These are phyloP conservation scores for Brotula barbata DNA, from an alignment of 2,797 vertebrate genomes.

Conservation along the genomic window DNA sequence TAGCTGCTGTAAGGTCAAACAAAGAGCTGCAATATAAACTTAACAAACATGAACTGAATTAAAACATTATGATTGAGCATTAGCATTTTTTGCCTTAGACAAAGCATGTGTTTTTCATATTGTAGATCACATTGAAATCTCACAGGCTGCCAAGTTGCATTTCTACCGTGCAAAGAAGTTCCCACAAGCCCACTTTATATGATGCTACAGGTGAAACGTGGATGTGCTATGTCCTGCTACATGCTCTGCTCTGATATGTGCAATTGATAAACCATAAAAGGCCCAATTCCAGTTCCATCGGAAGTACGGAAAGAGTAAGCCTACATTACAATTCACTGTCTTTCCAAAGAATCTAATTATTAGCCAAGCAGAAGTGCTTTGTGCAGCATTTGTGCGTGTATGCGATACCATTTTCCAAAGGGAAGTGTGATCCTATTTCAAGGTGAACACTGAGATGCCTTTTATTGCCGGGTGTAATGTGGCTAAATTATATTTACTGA, in stretches of 20 bases:
- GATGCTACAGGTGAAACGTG: too few species aligned
- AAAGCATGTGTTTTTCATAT: too few species aligned
- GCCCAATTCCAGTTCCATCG: background rate
- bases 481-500: background rate
- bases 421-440: background rate
- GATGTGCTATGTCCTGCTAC: constrained; percentile 38
- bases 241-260: constrained; percentile 25
- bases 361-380: background rate
- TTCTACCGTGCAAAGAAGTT: too few species aligned
- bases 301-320: constrained; percentile 15
- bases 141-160: too few species aligned
- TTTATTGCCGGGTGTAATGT: background rate
- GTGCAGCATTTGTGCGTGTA: background rate
- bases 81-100: too few species aligned
- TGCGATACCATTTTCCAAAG: background rate
- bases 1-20: too few species aligned
- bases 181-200: constrained; percentile 22
- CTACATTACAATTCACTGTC: background rate
- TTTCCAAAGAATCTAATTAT: background rate
- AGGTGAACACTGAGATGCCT: background rate
- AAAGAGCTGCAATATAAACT: too few species aligned
- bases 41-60: too few species aligned
- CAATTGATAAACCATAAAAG: constrained; percentile 21
- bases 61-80: too few species aligned
- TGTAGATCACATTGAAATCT: too few species aligned